Conservation (phyloP, 1,140 invertebrate species). For the Drosophila erecta region DNA sequence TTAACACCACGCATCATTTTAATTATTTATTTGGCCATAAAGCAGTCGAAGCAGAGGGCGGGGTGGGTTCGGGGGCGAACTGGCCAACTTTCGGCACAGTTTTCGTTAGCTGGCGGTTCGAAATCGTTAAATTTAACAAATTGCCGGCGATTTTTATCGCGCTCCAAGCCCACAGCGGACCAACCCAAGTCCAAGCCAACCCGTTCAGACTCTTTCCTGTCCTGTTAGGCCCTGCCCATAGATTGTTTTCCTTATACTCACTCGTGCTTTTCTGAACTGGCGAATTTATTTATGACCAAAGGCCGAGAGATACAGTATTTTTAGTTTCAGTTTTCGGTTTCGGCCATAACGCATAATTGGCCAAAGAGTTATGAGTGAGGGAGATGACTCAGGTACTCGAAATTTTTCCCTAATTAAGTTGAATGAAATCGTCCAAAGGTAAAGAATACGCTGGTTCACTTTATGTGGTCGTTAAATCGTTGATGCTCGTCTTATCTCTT, state of each 20-base stretch:
- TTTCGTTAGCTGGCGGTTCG: slow-evolving; percentile 56
- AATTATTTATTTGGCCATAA: slow-evolving; percentile 83
- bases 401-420: slow-evolving; percentile 41
- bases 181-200: slow-evolving; percentile 6
- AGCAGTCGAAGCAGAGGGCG: slow-evolving; percentile 64
- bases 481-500: slow-evolving; percentile 16
- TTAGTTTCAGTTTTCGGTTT: slow-evolving; percentile 47
- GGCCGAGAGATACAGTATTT: slow-evolving; percentile 65
- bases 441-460: neutral
- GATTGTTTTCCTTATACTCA: slow-evolving; percentile 48
- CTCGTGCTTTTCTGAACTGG: slow-evolving; percentile 25
- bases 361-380: slow-evolving; percentile 51
- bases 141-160: slow-evolving; percentile 81
- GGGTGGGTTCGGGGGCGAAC: slow-evolving; percentile 28
- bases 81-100: slow-evolving; percentile 70
- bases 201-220: slow-evolving; percentile 18
- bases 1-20: slow-evolving; percentile 83
- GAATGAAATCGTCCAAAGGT: slow-evolving; percentile 38
- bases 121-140: slow-evolving; percentile 83
- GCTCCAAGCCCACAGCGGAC: slow-evolving; percentile 42
- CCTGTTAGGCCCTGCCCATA: slow-evolving; percentile 69
- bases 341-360: slow-evolving; percentile 67
- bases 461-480: slow-evolving; percentile 8
- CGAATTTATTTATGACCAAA: slow-evolving; percentile 76
- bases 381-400: slow-evolving; percentile 58